Evolutionary conservation across 2,888 invertebrate genomes (phyloP).

Genomic region (Thecophora atra): DNA sequence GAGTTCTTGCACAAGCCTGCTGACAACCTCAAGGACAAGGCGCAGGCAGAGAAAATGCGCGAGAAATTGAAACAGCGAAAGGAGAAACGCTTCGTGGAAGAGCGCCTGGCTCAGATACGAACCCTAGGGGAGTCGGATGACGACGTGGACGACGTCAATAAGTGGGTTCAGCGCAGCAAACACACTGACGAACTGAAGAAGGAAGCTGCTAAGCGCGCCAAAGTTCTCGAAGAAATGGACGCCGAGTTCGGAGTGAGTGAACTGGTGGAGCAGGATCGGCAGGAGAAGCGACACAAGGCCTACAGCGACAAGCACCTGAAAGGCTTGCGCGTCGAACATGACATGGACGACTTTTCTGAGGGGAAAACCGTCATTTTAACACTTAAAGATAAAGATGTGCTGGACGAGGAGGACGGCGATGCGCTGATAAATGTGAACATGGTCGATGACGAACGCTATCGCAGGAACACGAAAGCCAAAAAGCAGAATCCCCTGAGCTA

Average conservation of each 20-base stretch:
- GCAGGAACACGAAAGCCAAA: conserved; percentile 84
- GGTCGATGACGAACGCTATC: conserved; percentile 83
- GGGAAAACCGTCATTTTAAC: conserved; percentile 90
- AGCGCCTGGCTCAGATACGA: conserved; percentile 75
- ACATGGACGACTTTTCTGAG: conserved; percentile 75
- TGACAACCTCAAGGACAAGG: conserved; percentile 77
- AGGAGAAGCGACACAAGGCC: conserved; percentile 68
- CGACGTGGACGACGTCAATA: conserved; percentile 77
- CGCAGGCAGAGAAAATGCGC: conserved; percentile 81
- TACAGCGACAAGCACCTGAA: conserved; percentile 78
- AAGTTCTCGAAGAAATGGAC: conserved; percentile 93
- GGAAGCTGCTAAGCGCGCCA: conserved; percentile 87
- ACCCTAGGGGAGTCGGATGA: conserved; percentile 82
- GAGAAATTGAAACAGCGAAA: conserved; percentile 80
- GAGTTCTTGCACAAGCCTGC: conserved; percentile 91
- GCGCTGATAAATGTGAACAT: conserved; percentile 92
- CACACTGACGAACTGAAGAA: conserved; percentile 80
- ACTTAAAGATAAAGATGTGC: conserved; percentile 89
- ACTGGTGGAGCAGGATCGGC: conserved; percentile 82
- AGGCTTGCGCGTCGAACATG: conserved; percentile 89
- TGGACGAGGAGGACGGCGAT: conserved; percentile 88
- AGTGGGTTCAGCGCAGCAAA: conserved; percentile 87
- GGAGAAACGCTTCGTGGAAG: conserved; percentile 76
- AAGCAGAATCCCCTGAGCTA: conserved; percentile 85
- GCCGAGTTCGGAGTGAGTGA: conserved; percentile 90